Base-by-base conservation (phyloP, 2,888 invertebrate species). In the Lycia hirtaria region DNA sequence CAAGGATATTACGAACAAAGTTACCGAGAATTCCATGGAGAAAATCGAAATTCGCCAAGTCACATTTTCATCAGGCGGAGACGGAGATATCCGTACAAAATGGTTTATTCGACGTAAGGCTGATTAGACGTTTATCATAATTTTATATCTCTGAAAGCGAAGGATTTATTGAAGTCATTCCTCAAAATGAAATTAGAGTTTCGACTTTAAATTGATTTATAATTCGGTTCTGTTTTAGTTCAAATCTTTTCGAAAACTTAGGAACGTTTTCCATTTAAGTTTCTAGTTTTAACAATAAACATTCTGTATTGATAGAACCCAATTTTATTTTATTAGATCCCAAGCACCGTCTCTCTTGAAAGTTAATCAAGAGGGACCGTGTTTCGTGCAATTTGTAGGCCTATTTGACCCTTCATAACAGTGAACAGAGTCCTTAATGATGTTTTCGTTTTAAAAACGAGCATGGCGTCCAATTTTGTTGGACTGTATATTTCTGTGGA, bases 341-440 rank as follows among this genome's bases (percentile, higher is more conserved):
- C 68, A 73, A 80, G 74, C 71, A 69, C 74, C 68, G 67, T 43
- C 61, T 69, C 72, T 75, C 75, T 73, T 76, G 73, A 75, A 81
- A 82, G 80, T 85, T 88, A 88, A 88, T 88, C 85, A 87, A 87
- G 79, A 73, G 81, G 73, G 79, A 64, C 74, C 78, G 78, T 83
- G 81, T 85, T 83, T 81, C 71, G 75, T 72, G 68, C 79, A 86
- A 85, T 87, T 87, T 85, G 84, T 83, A 81, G 76, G 71, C 78
- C 83, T 70, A 81, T 85, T 86, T 78, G 83, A 85, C 80, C 87
- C 81, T 81, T 81, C 80, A 82, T 82, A 83, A 82, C 80, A 75
- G 76, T 77, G 81, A 81, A 81, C 75, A 71, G 71, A 73, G 79
- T 65, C 68, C 72, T 65, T 80, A 81, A 81, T 75, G 76, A 75